Evolutionary conservation across 2,797 vertebrate genomes (phyloP), one percentile per base, ranked within the genome.

Genomic region (Leptatherina wallacei): DNA sequence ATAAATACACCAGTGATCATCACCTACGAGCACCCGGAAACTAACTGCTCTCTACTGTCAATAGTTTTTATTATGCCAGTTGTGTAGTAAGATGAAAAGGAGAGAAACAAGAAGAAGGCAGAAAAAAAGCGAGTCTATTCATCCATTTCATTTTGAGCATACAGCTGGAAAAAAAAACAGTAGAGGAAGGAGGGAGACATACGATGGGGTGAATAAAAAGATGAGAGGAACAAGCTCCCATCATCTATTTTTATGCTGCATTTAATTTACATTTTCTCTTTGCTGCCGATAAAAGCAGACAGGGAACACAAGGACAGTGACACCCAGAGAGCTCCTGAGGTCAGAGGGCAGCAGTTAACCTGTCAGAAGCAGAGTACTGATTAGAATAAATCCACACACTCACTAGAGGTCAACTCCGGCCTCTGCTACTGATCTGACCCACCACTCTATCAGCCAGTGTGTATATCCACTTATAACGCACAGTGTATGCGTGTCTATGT

Each of bases 301-400:
- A 95, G 91, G 89, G 88, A 95, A 95, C 95, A 95, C 94, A 93
- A 90, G 94, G 95, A 95, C 77, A 36, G 85, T 95, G 95, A 94
- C 94, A 95, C 86, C 77, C 77, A 65, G 92, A 90, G 90, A 92
- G 90, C 90, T 90, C 83, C 79, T 63, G 16, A 83, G 92, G 88
- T 94, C 92, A 93, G 74, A 91, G 95, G 93, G 89, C 93, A 86
- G 85, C 93, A 93, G 92, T 94, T 95, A 94, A 94, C 92, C 95
- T 95, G 95, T 95, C 95, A 95, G 81, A 92, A 92, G 93, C 85
- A 88, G 87, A 90, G 92, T 94, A 95, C 94, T 95, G 93, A 95
- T 95, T 95, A 95, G 91, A 95, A 95, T 95, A 95, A 94, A 94
- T 94, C 93, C 92, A 91, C 91, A 94, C 91, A 92, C 92, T 90